A percentile compares a stretch with the other conserved stretches of the same genome.
These are phyloP conservation scores for Tautogolabrus adspersus DNA, from an alignment of 2,113 vertebrate species.

Conservation along the genomic window DNA sequence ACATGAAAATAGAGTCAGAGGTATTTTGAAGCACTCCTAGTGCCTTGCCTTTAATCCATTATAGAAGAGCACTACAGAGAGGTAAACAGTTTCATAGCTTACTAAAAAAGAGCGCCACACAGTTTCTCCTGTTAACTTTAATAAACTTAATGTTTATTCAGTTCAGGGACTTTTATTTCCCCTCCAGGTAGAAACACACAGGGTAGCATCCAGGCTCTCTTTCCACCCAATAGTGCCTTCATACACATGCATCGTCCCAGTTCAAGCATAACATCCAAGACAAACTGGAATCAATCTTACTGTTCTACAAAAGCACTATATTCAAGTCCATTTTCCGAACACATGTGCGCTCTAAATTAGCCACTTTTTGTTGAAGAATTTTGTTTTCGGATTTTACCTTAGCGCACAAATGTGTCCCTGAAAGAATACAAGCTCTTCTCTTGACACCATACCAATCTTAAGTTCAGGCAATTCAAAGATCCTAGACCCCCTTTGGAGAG, in stretches of 20 bases:
- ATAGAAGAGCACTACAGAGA: neutral
- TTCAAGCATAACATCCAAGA: too few species aligned
- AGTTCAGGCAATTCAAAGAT: constrained; percentile 34
- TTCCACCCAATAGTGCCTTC: too few species aligned
- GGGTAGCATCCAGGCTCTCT: too few species aligned
- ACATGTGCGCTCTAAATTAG: neutral
- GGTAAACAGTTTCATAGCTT: too few species aligned
- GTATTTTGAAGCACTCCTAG: neutral
- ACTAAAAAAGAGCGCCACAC: neutral
- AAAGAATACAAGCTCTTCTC: constrained; percentile 14
- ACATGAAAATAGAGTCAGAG: constrained; percentile 1
- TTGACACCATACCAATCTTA: constrained; percentile 5
- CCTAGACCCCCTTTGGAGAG: constrained; percentile 10
- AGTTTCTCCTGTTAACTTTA: neutral
- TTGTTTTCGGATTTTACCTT: neutral
- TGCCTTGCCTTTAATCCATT: neutral
- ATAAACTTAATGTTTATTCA: too few species aligned
- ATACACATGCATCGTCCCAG: too few species aligned
- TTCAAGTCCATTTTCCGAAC: neutral
- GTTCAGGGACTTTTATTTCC: too few species aligned
- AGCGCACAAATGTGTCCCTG: neutral
- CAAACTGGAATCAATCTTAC: too few species aligned
- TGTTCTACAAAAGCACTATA: neutral
- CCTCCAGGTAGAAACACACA: too few species aligned
- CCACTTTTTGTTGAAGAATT: neutral